These are phyloP conservation scores for Drosophila differens DNA, from an alignment of 2,888 invertebrate genomes.

Conservation along the genomic window DNA sequence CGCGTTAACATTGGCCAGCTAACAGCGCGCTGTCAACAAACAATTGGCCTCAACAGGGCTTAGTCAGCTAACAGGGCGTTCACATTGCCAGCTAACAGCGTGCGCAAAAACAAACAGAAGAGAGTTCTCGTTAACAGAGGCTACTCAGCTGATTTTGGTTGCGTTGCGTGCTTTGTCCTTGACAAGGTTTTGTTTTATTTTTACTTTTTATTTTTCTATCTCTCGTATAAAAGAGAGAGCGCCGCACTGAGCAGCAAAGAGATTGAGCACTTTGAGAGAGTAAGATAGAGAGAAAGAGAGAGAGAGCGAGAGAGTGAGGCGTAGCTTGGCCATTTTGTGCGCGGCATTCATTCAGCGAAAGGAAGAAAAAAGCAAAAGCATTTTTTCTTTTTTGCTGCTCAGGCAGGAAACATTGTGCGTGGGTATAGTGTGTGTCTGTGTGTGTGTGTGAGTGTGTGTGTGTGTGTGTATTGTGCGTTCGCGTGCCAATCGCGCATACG, in stretches of 20 bases:
- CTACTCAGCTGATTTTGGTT: constrained; percentile 74
- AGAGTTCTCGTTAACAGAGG: constrained; percentile 15
- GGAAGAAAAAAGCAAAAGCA: constrained; percentile 45
- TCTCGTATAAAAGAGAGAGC: constrained; percentile 29
- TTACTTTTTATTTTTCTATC: constrained; percentile 21
- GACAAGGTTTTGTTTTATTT: constrained; percentile 80
- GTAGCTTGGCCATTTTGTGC: constrained; percentile 55
- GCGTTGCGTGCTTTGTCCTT: constrained; percentile 77
- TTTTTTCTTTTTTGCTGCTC: constrained; percentile 34
- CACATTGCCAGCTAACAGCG: constrained; percentile 33
- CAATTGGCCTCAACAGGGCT: not conserved
- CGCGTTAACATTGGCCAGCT: constrained; percentile 15
- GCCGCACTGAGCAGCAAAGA: constrained; percentile 14
- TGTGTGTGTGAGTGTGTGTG: constrained; percentile 8
- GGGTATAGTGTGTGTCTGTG: constrained; percentile 24
- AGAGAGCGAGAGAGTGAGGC: constrained; percentile 22
- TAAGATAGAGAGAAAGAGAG: not conserved
- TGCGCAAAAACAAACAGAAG: constrained; percentile 42
- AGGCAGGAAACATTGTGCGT: constrained; percentile 61
- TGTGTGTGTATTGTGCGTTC: constrained; percentile 36
- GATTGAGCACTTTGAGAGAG: constrained; percentile 15
- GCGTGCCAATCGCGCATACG: constrained; percentile 70
- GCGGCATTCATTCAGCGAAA: constrained; percentile 69
- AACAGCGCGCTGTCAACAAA: constrained; percentile 20
- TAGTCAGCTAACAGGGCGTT: constrained; percentile 33